Evolutionary conservation across 2,888 invertebrate genomes (phyloP).

Genomic region (Sacculina carcini): DNA sequence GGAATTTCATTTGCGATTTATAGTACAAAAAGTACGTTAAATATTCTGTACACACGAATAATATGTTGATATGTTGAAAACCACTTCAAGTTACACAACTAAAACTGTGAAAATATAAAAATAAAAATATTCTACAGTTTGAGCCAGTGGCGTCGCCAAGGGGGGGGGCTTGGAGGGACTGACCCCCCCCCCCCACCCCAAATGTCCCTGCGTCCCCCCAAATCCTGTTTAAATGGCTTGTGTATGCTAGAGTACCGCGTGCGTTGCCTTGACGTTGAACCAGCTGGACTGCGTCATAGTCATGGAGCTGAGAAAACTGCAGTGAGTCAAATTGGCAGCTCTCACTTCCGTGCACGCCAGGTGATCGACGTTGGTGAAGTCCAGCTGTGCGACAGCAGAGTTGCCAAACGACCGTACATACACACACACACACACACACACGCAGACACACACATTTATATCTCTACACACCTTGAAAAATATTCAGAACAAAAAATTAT

Average conservation of each 20-base stretch:
- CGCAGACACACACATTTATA: no score
- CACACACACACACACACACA: no score
- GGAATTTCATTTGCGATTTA: no score
- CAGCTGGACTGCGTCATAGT: conserved; percentile 45
- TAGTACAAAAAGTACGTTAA: no score
- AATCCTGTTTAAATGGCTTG: no score
- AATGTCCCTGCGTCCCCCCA: neutral
- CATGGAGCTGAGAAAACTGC: conserved; percentile 57
- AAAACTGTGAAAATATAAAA: neutral
- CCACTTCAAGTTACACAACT: neutral
- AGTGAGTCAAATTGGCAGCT: conserved; percentile 79
- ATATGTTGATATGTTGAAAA: no score
- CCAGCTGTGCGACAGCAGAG: conserved; percentile 30
- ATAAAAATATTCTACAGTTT: no score
- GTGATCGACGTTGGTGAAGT: conserved; percentile 70
- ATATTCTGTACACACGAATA: no score
- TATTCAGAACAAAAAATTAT: no score
- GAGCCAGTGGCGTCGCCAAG: no score
- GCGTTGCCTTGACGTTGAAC: conserved; percentile 40
- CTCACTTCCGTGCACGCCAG: conserved; percentile 83
- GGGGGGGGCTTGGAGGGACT: neutral
- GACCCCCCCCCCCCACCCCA: neutral
- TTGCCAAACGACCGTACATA: no score
- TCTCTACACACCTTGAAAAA: no score
- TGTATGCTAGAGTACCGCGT: conserved; percentile 31